A percentile compares a stretch with the other conserved stretches of the same genome.
These are phyloP conservation scores for Cremastobaeus sp. DNA, from an alignment of 2,888 invertebrate genomes.

Conservation along the genomic window DNA sequence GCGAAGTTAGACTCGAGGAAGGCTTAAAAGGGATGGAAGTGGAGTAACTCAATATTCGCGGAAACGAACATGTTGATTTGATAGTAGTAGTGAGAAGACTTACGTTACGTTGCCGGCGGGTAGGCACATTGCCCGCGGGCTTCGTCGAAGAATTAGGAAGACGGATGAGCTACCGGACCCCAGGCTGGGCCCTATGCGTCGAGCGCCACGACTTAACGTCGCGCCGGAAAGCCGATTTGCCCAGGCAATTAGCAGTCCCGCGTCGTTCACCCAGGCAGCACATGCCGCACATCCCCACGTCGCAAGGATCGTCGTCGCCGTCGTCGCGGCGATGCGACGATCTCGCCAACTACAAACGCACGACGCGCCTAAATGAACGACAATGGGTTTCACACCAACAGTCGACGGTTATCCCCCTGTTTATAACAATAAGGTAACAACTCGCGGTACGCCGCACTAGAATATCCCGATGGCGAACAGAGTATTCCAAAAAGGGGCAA, in stretches of 20 bases:
- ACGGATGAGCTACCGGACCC: constrained; percentile 76
- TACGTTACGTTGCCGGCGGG: constrained; percentile 77
- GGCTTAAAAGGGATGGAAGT: too few species aligned
- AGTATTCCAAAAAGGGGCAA: constrained; percentile 13
- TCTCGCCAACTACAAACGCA: constrained; percentile 31
- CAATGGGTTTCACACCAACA: constrained; percentile 12
- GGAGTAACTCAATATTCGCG: too few species aligned
- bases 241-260: constrained; percentile 70
- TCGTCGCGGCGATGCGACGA: constrained; percentile 46
- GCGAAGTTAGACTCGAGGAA: too few species aligned
- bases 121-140: constrained; percentile 79
- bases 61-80: too few species aligned
- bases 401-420: constrained; percentile 29
- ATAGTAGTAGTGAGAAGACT: constrained; percentile 64
- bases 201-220: constrained; percentile 66
- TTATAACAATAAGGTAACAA: constrained; percentile 25
- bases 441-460: too few species aligned
- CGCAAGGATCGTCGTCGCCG: constrained; percentile 45
- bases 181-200: constrained; percentile 66
- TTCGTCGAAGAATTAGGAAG: constrained; percentile 73
- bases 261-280: constrained; percentile 69
- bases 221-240: constrained; percentile 67
- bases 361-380: constrained; percentile 17
- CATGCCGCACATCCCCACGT: constrained; percentile 70
- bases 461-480: constrained; percentile 6